Percentiles rank a stretch among this genome's conserved stretches.
Conservation (phyloP, 1,140 invertebrate genomes). For the Drosophila grimshawi region DNA sequence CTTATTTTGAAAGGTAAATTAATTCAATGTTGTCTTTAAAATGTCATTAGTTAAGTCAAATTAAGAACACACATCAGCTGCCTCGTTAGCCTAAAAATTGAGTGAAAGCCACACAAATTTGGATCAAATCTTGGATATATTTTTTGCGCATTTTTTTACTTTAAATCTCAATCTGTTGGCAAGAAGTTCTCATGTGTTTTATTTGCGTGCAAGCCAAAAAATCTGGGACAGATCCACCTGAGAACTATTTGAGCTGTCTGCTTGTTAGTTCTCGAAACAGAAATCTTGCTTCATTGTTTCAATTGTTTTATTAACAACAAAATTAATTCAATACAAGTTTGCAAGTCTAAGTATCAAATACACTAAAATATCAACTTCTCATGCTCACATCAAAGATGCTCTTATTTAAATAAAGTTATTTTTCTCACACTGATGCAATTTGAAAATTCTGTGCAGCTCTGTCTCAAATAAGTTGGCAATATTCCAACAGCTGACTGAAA, state of each 20-base stretch:
- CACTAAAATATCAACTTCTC: not conserved
- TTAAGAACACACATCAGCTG: not conserved
- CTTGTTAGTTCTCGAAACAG: too few species aligned
- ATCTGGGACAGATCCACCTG: too few species aligned
- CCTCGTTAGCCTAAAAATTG: not conserved
- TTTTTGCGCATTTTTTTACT: too few species aligned
- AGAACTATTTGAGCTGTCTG: too few species aligned
- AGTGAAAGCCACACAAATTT: not conserved
- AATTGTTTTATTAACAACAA: too few species aligned
- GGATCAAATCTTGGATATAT: not conserved
- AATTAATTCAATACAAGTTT: too few species aligned
- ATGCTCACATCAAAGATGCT: not conserved
- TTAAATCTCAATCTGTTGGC: too few species aligned
- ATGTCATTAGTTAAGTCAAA: conserved; percentile 10
- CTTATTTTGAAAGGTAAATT: conserved; percentile 8
- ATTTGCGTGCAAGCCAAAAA: too few species aligned
- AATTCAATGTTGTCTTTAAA: not conserved
- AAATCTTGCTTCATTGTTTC: too few species aligned
- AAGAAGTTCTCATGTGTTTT: too few species aligned
- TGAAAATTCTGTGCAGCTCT: not conserved
- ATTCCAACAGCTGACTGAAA: too few species aligned
- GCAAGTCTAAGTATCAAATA: too few species aligned
- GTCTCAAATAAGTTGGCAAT: not conserved
- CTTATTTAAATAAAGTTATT: not conserved
- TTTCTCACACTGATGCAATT: not conserved